phyloP scores from a whole-genome alignment of 2,888 invertebrate genomes.

The Protula sp. region DNA sequence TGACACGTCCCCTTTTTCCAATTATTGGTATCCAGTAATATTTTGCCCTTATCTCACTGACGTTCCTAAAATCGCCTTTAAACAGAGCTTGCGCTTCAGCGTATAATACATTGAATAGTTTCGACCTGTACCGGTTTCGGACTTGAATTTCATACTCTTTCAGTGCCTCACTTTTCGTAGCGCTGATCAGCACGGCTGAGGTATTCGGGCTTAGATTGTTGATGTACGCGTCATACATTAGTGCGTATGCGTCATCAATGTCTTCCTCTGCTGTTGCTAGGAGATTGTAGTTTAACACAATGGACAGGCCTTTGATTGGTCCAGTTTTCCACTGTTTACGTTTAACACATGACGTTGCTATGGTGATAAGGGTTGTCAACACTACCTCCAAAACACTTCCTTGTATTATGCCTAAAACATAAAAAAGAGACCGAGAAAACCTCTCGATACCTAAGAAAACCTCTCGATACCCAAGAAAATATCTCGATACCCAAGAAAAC shows the following conservation, averaged over 20 bases:
- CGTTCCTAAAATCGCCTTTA: slow-evolving; percentile 27
- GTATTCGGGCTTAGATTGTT: slow-evolving; percentile 36
- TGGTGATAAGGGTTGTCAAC: slow-evolving; percentile 17
- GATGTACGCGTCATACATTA: slow-evolving; percentile 41
- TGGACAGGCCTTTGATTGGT: not conserved
- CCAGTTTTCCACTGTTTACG: too few species aligned
- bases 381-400: slow-evolving; percentile 31
- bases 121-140: slow-evolving; percentile 28
- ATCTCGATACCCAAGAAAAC: too few species aligned
- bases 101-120: not conserved
- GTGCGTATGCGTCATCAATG: slow-evolving; percentile 37
- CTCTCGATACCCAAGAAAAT: too few species aligned
- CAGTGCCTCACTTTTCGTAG: slow-evolving; percentile 32
- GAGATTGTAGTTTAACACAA: slow-evolving; percentile 15
- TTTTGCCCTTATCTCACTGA: slow-evolving; percentile 22
- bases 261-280: slow-evolving; percentile 31
- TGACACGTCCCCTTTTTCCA: too few species aligned
- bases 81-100: slow-evolving; percentile 9
- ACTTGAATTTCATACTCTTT: slow-evolving; percentile 16
- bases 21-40: not conserved
- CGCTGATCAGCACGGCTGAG: slow-evolving; percentile 37
- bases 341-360: too few species aligned
- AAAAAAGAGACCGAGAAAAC: too few species aligned
- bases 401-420: slow-evolving; percentile 33
- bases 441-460: too few species aligned